Evolutionary conservation across 1,140 invertebrate genomes (phyloP).

Genomic region (Lerema accius): DNA sequence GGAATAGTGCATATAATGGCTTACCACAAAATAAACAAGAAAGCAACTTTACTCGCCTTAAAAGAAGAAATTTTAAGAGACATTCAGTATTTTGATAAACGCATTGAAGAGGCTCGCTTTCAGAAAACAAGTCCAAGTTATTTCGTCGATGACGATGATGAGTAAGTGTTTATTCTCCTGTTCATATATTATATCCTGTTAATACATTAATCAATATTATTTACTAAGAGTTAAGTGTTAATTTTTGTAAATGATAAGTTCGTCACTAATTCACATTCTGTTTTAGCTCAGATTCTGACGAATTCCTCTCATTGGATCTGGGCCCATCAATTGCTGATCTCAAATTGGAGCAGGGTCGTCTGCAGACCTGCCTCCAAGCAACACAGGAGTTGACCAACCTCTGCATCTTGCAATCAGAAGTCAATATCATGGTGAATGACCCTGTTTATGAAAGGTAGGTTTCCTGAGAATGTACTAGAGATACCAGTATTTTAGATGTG

Average conservation of each 20-base stretch:
- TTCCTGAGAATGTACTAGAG: no score
- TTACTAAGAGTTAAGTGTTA: no score
- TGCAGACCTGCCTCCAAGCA: constrained; percentile 56
- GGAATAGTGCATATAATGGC: constrained; percentile 37
- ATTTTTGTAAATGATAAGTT: no score
- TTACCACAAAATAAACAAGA: constrained; percentile 41
- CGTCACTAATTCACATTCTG: constrained; percentile 10
- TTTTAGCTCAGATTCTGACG: constrained; percentile 62
- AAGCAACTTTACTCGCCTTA: constrained; percentile 44
- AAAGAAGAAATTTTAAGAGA: constrained; percentile 57
- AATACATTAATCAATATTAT: no score
- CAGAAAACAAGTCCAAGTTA: constrained; percentile 32
- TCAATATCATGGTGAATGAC: constrained; percentile 50
- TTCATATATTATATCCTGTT: no score
- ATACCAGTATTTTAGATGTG: no score
- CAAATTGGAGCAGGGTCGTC: constrained; percentile 37
- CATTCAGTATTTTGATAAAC: constrained; percentile 54
- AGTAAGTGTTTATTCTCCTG: constrained; percentile 39
- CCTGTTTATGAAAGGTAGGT: constrained; percentile 51
- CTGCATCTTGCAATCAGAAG: constrained; percentile 54
- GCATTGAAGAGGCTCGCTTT: constrained; percentile 47
- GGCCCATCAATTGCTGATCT: constrained; percentile 47
- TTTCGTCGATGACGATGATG: constrained; percentile 36
- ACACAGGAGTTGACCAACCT: constrained; percentile 61
- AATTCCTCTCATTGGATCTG: constrained; percentile 36